phyloP scores from a whole-genome alignment of 2,113 vertebrate species.

The Cyanocitta stelleri region DNA sequence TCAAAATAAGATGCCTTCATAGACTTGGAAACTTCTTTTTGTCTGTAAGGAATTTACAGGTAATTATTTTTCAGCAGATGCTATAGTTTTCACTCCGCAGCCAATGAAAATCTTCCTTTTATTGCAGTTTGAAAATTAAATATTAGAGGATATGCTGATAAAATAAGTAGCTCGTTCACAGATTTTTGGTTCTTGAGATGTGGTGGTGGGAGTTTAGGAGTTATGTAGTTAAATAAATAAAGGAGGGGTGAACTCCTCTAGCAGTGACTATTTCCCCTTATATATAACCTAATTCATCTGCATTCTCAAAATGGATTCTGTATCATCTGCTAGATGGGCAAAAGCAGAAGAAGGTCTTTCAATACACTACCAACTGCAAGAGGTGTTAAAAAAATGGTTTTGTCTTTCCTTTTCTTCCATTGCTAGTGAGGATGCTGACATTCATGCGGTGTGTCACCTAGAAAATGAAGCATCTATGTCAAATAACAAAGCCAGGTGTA shows the following conservation, averaged over 20 bases:
- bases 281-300: background rate
- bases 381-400: background rate
- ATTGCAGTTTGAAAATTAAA: background rate
- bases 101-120: background rate
- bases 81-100: background rate
- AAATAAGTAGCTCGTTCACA: background rate
- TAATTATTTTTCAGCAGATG: background rate
- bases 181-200: background rate
- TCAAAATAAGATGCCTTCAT: background rate
- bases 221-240: background rate
- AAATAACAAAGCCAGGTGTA: background rate
- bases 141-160: background rate
- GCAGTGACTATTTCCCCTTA: background rate
- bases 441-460: background rate
- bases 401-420: background rate
- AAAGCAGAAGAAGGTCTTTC: background rate
- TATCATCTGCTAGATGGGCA: background rate
- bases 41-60: background rate
- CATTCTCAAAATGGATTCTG: background rate
- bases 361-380: background rate
- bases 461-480: background rate
- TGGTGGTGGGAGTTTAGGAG: background rate
- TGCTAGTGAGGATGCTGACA: background rate
- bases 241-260: background rate
- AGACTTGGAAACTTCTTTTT: background rate